Conservation (phyloP, 2,888 invertebrate species). For the Standfussiana lucernea region DNA sequence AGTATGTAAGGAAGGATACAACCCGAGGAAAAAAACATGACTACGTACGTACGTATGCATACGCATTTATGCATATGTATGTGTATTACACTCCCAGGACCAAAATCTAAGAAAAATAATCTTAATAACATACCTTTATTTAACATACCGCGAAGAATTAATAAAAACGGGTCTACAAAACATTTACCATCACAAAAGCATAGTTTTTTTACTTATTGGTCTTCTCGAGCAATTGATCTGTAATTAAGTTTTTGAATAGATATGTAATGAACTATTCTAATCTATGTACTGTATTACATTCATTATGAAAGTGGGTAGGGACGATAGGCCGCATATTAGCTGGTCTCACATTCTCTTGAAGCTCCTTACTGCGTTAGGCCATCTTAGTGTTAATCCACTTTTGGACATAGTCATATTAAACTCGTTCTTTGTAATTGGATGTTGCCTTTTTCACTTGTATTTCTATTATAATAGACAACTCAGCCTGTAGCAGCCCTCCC, state of each 20-base stretch:
- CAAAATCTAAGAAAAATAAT: not conserved
- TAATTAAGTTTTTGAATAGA: constrained; percentile 31
- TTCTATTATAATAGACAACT: not conserved
- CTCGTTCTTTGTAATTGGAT: not conserved
- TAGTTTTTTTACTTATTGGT: constrained; percentile 1
- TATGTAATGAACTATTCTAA: constrained; percentile 16
- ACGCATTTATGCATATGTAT: too few relatives aligned
- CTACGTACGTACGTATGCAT: too few relatives aligned
- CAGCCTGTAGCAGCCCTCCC: not conserved
- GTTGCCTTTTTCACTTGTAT: not conserved
- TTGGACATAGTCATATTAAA: not conserved
- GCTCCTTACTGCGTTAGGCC: not conserved
- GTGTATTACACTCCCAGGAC: too few relatives aligned
- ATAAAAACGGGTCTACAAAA: not conserved
- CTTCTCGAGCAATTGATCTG: not conserved
- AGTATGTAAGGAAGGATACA: too few relatives aligned
- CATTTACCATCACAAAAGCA: not conserved
- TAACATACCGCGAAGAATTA: too few relatives aligned
- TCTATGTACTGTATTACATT: constrained; percentile 4
- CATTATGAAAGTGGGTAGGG: not conserved
- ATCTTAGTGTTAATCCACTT: not conserved
- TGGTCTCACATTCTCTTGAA: not conserved
- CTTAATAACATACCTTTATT: not conserved
- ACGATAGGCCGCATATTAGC: not conserved
- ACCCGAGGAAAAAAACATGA: too few relatives aligned